phyloP scores from a whole-genome alignment of 2,797 vertebrate species.

The Ispidina picta region DNA sequence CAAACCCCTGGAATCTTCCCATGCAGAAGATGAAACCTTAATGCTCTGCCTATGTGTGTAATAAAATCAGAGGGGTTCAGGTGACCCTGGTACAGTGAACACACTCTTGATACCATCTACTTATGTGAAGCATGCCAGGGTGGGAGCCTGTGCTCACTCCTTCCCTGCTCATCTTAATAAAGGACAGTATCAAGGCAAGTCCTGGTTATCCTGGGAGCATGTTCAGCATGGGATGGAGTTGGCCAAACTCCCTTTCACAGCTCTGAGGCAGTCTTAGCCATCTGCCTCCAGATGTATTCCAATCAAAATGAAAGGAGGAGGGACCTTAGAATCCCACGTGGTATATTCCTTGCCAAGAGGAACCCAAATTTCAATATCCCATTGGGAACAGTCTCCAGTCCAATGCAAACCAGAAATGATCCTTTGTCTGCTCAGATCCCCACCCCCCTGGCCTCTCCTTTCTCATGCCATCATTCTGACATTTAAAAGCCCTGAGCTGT shows the following conservation, averaged over 20 bases:
- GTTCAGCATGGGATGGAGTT: background rate
- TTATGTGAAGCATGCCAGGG: background rate
- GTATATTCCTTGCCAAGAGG: background rate
- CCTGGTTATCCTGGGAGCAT: background rate
- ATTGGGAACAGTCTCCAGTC: background rate
- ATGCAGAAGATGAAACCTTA: constrained; percentile 38
- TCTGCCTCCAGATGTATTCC: background rate
- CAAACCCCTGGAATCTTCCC: constrained; percentile 44
- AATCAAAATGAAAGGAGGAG: background rate
- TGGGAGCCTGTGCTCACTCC: background rate
- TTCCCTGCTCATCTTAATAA: background rate
- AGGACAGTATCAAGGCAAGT: background rate
- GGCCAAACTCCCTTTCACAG: background rate
- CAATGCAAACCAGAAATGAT: background rate
- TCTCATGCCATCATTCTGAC: background rate
- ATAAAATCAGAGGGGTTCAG: constrained; percentile 34
- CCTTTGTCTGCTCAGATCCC: background rate
- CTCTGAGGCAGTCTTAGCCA: background rate
- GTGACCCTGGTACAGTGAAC: background rate
- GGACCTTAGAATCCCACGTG: background rate
- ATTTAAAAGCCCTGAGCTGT: background rate
- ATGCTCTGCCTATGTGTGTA: constrained; percentile 6
- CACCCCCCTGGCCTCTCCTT: background rate
- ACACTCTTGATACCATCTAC: background rate
- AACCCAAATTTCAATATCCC: background rate